Base-by-base conservation (phyloP, 2,888 invertebrate genomes). In the Drosophila mimica region DNA sequence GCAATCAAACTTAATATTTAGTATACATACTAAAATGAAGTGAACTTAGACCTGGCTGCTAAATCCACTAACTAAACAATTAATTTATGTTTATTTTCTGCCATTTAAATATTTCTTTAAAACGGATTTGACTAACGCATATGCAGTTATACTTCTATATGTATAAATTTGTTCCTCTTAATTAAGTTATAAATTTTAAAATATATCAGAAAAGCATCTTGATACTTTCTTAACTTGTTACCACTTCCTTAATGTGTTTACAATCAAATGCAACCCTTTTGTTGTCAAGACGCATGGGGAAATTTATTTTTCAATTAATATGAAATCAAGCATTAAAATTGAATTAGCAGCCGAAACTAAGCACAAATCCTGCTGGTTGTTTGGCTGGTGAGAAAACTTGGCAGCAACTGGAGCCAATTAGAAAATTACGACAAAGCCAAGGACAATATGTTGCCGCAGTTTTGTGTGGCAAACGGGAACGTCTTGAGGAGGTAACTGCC, bases 301-400 rank as follows among this genome's bases (percentile, higher is more conserved):
- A 75, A 74, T 80, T 68, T 74, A 82, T 67, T 79, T 91, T 91
- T 91, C 92, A 92, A 92, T 92, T 92, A 92, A 92, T 91, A 92
- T 91, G 88, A 91, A 92, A 92, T 92, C 92, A 92, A 80, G 91
- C 92, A 92, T 92, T 91, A 92, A 92, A 92, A 91, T 91, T 92
- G 91, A 84, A 92, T 92, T 91, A 92, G 91, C 81, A 69, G 72
- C 74, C 79, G 70, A 81, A 84, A 82, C 77, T 76, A 64, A 66
- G 68, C 75, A 77, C 66, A 81, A 85, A 72, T 74, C 76, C 70
- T 64, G 63, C 36, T 49, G 46, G 57, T 51, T 46, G 62, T 4
- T 40, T 40, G 40, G 56, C 43, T 49, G 73, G 58, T 43, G 61
- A 40, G 63, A 70, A 76, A 84, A 84, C 81, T 87, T 87, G 83